Base-by-base conservation (phyloP, 2,797 vertebrate genomes). In the Leptodactylus fallax region DNA sequence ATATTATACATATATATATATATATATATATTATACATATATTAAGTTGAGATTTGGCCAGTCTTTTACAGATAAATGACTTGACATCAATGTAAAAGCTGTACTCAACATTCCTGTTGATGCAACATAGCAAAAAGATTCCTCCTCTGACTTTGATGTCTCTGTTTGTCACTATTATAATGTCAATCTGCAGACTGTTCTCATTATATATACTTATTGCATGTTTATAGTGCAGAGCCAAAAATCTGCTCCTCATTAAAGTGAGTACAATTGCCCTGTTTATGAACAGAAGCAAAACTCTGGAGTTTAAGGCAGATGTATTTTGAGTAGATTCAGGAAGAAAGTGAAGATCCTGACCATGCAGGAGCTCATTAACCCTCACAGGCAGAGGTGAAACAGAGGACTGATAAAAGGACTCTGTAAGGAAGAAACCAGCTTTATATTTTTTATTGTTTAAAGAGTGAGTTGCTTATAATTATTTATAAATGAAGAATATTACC, bases 231-330 rank as follows among this genome's bases (percentile, higher is more conserved):
- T 1, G 19, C 61, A 17, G 2, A 21, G 77, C 10, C 81, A 45
- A 11, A 53, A 55, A 76, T 45, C 80, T 77, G 86, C 58, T 53
- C 16, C 71, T 83, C 3, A 49, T 87, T 87, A 83, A 0, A 14
- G 25, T 19, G 19, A 21, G 19, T 81, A 23, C 58, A 87, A 81
- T 71, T 16, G 12, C 16, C 74, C 14, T 61, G 83, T 47, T 69
- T 58, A 16, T 27, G 61, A 79, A 47, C 25, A 58, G 77, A 79
- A 85, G 83, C 83, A 74, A 21, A 27, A 53, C 63, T 61, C 78
- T 60, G 53, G 13, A 56, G 53, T 19, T 58, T 9, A 13, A 79
- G 53, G 25, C 12, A 49, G 11, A 77, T 23, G 11, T 14, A 23
- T 23, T 17, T 45, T 19, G 17, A 4, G 45, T 25, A 45, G 45